Evolutionary conservation across 2,113 vertebrate genomes (phyloP).

Genomic region (Agapornis roseicollis): DNA sequence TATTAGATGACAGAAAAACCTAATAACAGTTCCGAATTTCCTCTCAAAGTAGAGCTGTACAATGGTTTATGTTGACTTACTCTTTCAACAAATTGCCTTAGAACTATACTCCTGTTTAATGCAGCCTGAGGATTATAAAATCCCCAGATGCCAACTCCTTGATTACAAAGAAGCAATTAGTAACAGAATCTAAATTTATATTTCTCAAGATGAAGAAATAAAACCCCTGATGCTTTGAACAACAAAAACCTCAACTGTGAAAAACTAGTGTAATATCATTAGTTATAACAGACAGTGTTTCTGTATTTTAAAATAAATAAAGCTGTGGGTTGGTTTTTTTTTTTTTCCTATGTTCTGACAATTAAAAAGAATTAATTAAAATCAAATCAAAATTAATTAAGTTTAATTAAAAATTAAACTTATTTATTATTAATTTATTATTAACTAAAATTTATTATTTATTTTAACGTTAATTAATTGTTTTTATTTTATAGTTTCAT

Average conservation of each 20-base stretch:
- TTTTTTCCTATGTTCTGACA: too few species aligned
- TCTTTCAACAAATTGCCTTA: neutral
- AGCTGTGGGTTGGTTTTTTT: neutral
- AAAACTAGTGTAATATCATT: neutral
- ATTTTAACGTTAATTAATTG: too few species aligned
- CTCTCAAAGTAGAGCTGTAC: neutral
- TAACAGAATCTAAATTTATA: conserved; percentile 52
- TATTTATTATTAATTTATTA: too few species aligned
- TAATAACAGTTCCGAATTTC: conserved; percentile 21
- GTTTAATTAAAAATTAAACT: too few species aligned
- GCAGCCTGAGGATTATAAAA: conserved; percentile 5
- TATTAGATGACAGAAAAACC: conserved; percentile 9
- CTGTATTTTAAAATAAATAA: neutral
- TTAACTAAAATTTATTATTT: too few species aligned
- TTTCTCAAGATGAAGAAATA: conserved; percentile 42
- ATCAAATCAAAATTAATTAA: too few species aligned
- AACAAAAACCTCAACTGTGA: neutral
- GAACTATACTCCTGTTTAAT: neutral
- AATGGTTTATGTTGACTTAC: neutral
- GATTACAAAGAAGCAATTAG: conserved; percentile 60
- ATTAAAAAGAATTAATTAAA: too few species aligned
- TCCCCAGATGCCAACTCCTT: conserved; percentile 24
- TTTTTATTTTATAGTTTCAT: too few species aligned
- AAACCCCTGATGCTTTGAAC: conserved; percentile 14
- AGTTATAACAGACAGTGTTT: neutral